A percentile compares a stretch with the other conserved stretches of the same genome.
phyloP scores from a whole-genome alignment of 2,888 invertebrate genomes.

The Pyralis farinalis region DNA sequence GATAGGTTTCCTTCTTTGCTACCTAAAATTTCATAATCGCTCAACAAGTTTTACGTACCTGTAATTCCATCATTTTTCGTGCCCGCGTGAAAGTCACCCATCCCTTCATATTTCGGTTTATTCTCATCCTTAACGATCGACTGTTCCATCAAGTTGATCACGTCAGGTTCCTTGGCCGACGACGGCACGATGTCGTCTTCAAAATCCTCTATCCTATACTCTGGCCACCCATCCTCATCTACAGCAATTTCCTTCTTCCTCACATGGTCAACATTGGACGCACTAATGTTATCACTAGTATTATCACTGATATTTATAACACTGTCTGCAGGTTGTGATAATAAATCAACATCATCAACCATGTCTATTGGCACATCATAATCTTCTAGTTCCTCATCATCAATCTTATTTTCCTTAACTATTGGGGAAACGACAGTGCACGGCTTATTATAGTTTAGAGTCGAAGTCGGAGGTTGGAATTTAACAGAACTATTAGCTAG shows the following conservation, averaged over 20 bases:
- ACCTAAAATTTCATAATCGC: too few relatives aligned
- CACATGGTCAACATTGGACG: constrained; percentile 25
- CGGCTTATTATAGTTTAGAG: constrained; percentile 39
- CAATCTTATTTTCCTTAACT: constrained; percentile 27
- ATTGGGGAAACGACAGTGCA: constrained; percentile 39
- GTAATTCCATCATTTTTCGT: constrained; percentile 86
- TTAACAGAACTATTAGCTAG: constrained; percentile 58
- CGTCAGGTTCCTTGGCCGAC: constrained; percentile 27
- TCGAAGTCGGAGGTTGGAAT: constrained; percentile 56
- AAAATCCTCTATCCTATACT: constrained; percentile 71
- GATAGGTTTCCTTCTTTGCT: too few relatives aligned
- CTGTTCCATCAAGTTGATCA: constrained; percentile 49
- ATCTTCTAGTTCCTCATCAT: constrained; percentile 33
- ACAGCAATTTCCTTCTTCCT: constrained; percentile 44
- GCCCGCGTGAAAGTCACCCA: constrained; percentile 81
- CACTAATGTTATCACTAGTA: constrained; percentile 31
- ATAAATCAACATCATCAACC: constrained; percentile 44
- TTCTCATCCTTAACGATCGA: constrained; percentile 29
- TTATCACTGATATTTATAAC: constrained; percentile 51
- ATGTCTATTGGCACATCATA: constrained; percentile 46
- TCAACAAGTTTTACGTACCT: constrained; percentile 51
- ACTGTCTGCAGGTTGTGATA: constrained; percentile 29
- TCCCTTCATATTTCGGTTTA: constrained; percentile 55
- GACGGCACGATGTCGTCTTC: constrained; percentile 45
- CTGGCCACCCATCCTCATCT: constrained; percentile 81